These are phyloP conservation scores for Cartodere bifasciata DNA, from an alignment of 2,888 invertebrate genomes.

Conservation along the genomic window DNA sequence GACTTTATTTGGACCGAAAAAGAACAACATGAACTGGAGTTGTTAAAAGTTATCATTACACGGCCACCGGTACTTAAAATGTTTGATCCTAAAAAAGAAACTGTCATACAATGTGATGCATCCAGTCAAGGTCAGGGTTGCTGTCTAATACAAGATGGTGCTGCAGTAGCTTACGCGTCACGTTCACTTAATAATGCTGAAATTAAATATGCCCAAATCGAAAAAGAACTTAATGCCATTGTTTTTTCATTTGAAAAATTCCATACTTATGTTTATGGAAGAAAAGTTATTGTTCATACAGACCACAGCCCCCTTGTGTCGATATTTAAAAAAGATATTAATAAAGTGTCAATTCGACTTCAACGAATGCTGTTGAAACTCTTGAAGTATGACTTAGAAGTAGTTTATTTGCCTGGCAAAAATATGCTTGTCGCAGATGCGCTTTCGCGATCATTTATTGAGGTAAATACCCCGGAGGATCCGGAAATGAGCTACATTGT, in stretches of 20 bases:
- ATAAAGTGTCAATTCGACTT: slow-evolving; percentile 10
- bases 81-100: slow-evolving; percentile 11
- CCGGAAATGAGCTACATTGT: slow-evolving; percentile 7
- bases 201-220: too few relatives aligned
- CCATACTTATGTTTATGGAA: too few relatives aligned
- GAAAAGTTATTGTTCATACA: slow-evolving; percentile 12
- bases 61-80: slow-evolving; percentile 10
- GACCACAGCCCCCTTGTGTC: slow-evolving; percentile 16
- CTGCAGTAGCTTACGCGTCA: too few relatives aligned
- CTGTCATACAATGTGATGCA: slow-evolving; percentile 15
- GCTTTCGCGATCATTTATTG: slow-evolving; percentile 10
- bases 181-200: too few relatives aligned
- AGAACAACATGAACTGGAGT: slow-evolving; percentile 12
- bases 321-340: slow-evolving; percentile 11
- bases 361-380: slow-evolving; percentile 12
- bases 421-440: slow-evolving; percentile 13
- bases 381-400: slow-evolving; percentile 11
- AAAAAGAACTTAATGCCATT: too few relatives aligned
- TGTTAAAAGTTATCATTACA: slow-evolving; percentile 12
- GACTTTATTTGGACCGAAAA: slow-evolving; percentile 5
- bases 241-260: too few relatives aligned
- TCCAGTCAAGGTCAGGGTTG: slow-evolving; percentile 15
- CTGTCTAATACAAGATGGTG: slow-evolving; percentile 16
- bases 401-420: slow-evolving; percentile 12
- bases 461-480: neutral